Evolutionary conservation across 1,140 invertebrate genomes (phyloP).

Genomic region (Tetranychus urticae): DNA sequence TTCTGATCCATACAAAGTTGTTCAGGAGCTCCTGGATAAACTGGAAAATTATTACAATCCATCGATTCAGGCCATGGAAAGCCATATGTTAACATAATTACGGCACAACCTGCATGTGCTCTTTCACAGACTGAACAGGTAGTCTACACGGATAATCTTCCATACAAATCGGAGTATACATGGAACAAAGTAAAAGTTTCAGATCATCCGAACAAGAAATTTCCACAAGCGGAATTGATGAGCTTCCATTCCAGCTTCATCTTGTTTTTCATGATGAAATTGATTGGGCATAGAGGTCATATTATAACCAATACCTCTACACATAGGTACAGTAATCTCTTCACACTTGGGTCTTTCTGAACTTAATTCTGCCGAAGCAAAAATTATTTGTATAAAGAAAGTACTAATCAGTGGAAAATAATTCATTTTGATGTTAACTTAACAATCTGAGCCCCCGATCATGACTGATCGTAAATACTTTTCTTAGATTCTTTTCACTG

Average conservation of each 20-base stretch:
- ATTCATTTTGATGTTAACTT: no score
- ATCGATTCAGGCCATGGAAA: conserved; percentile 90
- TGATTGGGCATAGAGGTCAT: conserved; percentile 87
- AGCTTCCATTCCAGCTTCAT: conserved; percentile 61
- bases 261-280: conserved; percentile 75
- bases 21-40: conserved; percentile 40
- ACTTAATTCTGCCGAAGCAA: conserved; percentile 14
- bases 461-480: no score
- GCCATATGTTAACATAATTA: conserved; percentile 84
- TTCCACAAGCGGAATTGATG: conserved; percentile 26
- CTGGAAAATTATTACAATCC: conserved; percentile 71
- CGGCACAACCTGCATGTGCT: conserved; percentile 64
- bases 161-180: conserved; percentile 31
- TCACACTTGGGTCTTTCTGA: conserved; percentile 34
- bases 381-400: no score
- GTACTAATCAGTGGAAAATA: no score
- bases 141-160: conserved; percentile 61
- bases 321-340: conserved; percentile 90
- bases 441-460: no score
- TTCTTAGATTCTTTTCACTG: no score
- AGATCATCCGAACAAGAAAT: conserved; percentile 60
- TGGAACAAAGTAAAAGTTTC: conserved; percentile 38
- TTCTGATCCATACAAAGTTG: conserved; percentile 73
- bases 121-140: conserved; percentile 77
- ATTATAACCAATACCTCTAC: conserved; percentile 86